Base-by-base conservation (phyloP, 2,888 invertebrate genomes). In the Aspidapion aeneum region DNA sequence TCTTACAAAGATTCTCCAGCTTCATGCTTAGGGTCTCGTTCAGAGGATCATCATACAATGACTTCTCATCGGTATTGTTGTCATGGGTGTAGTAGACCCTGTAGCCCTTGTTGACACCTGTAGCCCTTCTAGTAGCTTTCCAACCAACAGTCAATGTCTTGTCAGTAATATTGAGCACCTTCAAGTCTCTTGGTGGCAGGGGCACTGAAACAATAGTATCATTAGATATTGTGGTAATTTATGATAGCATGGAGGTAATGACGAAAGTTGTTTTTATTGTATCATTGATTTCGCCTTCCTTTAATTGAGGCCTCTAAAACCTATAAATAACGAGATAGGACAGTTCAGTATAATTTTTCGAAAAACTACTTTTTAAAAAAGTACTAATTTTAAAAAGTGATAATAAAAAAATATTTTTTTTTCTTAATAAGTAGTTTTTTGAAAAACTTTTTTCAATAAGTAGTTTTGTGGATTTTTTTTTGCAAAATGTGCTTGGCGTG, bases 31-130 rank as follows among this genome's bases (percentile, higher is more conserved):
- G 35, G 35, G 35, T 35, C 75, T 84, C 82, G 65, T 82, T 83
- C 61, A 90, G 80, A 63, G 85, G 84, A 75, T 83, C 86, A 51
- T 78, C 72, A 18, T 79, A 77, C 49, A 76, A 77, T 56, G 78
- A 77, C 64, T 77, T 74, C 64, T 74, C 73, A 71, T 86, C 87
- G 19, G 90, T 90, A 74, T 84, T 85, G 79, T 90, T 90, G 70
- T 85, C 85, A 75, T 86, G 83, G 79, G 86, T 85, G 77, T 86
- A 89, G 77, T 88, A 90, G 66, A 91, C 83, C 72, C 88, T 83
- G 79, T 91, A 91, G 59, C 90, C 90, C 67, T 82, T 82, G 35
- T 35, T 7, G 12, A 12, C 12, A 12, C 5, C 35, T 35, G 35
- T 35, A 35, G 35, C 35, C 12, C 35, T 3, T 35, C 35, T 35